Conservation (phyloP, 1,140 invertebrate genomes). For the Berghia stephanieae region DNA sequence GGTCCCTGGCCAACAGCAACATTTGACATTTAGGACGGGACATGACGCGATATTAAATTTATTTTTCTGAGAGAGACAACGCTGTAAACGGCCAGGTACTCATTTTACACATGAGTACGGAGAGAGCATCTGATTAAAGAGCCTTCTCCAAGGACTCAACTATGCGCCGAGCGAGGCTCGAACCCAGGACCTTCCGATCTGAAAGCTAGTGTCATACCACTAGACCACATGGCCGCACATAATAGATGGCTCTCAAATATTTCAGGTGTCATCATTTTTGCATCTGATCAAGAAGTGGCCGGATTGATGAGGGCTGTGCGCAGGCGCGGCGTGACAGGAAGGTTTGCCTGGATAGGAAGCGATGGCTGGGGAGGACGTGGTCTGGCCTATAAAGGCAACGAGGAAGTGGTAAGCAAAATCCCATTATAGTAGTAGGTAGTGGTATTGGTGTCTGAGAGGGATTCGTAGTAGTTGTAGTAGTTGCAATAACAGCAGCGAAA, state of each 20-base stretch:
- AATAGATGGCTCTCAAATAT: neutral
- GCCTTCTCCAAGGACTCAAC: too few species aligned
- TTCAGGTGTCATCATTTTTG: constrained; percentile 90
- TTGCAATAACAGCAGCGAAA: neutral
- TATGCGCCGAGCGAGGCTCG: too few species aligned
- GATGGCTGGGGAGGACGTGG: constrained; percentile 76
- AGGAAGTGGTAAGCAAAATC: constrained; percentile 77
- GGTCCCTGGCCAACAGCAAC: too few species aligned
- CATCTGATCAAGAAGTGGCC: constrained; percentile 94
- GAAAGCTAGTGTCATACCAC: too few species aligned
- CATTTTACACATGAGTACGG: too few species aligned
- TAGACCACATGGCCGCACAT: too few species aligned
- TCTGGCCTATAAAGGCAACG: constrained; percentile 87
- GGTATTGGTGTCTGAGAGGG: neutral
- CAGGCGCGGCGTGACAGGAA: constrained; percentile 85
- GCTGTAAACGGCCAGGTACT: too few species aligned
- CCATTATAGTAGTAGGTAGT: neutral
- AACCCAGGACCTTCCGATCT: too few species aligned
- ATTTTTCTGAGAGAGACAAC: too few species aligned
- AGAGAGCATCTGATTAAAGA: too few species aligned
- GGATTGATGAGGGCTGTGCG: constrained; percentile 91
- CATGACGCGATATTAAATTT: too few species aligned
- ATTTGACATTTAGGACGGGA: too few species aligned
- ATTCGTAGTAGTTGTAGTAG: neutral
- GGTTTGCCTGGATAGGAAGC: constrained; percentile 93